These are phyloP conservation scores for Sturmia bella DNA, from an alignment of 2,888 invertebrate species.

Conservation along the genomic window DNA sequence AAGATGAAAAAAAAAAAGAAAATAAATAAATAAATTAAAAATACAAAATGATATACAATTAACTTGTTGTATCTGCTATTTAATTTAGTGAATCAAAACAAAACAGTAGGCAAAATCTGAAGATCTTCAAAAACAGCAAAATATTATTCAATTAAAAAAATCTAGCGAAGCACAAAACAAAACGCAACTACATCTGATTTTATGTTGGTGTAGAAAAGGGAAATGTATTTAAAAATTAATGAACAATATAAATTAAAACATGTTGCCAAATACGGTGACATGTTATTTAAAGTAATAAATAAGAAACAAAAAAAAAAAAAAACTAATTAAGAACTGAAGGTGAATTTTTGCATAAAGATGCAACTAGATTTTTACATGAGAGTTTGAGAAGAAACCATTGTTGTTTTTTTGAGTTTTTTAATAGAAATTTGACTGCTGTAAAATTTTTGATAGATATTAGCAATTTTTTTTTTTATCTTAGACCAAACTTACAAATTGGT, in stretches of 20 bases:
- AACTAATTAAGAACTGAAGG: constrained; percentile 20
- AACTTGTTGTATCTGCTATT: constrained; percentile 62
- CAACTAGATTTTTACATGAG: neutral
- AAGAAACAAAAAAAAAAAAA: constrained; percentile 1
- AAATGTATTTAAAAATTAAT: constrained; percentile 29
- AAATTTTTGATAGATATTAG: too few relatives aligned
- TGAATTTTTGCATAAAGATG: neutral
- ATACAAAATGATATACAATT: constrained; percentile 50
- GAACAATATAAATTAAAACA: constrained; percentile 12
- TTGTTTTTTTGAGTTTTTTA: neutral
- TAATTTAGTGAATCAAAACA: constrained; percentile 65
- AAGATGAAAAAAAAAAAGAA: constrained; percentile 3
- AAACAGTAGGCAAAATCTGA: constrained; percentile 36
- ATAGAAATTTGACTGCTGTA: too few relatives aligned
- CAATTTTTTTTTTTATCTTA: too few relatives aligned
- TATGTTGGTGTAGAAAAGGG: constrained; percentile 41
- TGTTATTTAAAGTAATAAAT: too few relatives aligned
- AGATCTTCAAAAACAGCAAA: constrained; percentile 38
- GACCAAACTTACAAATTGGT: too few relatives aligned
- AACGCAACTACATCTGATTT: neutral
- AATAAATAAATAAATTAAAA: constrained; percentile 30
- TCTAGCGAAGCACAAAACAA: constrained; percentile 38
- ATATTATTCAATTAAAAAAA: constrained; percentile 53
- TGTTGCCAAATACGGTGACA: constrained; percentile 39
- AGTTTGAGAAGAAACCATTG: neutral